These are phyloP conservation scores for Lamellibrachia columna DNA, from an alignment of 2,888 invertebrate genomes.

Conservation along the genomic window DNA sequence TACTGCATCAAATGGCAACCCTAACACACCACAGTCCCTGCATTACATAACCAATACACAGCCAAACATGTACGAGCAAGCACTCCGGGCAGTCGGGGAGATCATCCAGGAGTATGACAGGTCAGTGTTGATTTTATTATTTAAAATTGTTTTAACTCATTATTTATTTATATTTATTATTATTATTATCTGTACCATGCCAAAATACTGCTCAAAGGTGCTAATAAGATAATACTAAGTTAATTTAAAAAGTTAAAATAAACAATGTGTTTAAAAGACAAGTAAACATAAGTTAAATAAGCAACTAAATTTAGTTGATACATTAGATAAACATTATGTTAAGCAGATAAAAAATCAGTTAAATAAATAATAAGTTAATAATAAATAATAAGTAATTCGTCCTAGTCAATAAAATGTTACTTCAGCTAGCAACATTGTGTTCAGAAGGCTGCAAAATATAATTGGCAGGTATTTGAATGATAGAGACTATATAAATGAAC, in stretches of 20 bases:
- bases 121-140: conserved; percentile 41
- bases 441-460: not conserved
- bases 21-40: conserved; percentile 59
- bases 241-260: too few species aligned
- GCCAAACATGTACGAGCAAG: conserved; percentile 69
- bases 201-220: too few species aligned
- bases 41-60: conserved; percentile 65
- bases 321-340: too few species aligned
- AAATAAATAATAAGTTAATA: too few species aligned
- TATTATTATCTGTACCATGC: not conserved
- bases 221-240: too few species aligned
- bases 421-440: too few species aligned
- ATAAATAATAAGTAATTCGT: too few species aligned
- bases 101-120: conserved; percentile 68
- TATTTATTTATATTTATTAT: not conserved
- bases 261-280: too few species aligned
- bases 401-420: too few species aligned
- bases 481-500: not conserved
- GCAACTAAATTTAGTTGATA: too few species aligned
- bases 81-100: conserved; percentile 67
- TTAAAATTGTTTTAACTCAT: not conserved
- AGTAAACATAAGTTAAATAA: not conserved
- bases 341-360: too few species aligned
- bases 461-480: not conserved
- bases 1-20: conserved; percentile 68